Evolutionary conservation across 2,888 invertebrate genomes (phyloP).

Genomic region (Lasioglossum calceatum): DNA sequence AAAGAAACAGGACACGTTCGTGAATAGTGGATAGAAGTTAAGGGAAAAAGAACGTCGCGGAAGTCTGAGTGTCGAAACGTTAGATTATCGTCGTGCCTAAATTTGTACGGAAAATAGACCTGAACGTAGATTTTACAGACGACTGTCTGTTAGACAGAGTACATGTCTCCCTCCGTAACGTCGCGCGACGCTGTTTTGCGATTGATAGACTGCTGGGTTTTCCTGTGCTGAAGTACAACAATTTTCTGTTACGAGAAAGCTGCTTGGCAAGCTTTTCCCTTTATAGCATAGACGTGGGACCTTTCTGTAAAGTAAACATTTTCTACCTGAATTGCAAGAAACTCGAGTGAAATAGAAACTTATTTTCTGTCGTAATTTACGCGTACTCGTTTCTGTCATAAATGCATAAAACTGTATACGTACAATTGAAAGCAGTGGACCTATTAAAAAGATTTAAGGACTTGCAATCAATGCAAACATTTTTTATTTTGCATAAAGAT

Average conservation of each 20-base stretch:
- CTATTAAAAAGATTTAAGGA: no score
- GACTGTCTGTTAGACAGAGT: slow-evolving; percentile 17
- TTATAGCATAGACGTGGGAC: background rate
- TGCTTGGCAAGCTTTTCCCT: background rate
- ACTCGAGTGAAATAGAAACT: no score
- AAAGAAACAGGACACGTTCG: slow-evolving; percentile 15
- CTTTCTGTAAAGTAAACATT: no score
- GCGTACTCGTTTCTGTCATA: no score
- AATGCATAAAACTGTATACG: no score
- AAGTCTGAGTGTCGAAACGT: slow-evolving; percentile 23
- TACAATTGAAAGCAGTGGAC: no score
- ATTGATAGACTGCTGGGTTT: background rate
- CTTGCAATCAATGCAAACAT: no score
- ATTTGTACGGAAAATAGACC: slow-evolving; percentile 39
- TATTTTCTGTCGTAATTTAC: no score
- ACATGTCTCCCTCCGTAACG: background rate
- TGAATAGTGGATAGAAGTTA: slow-evolving; percentile 23
- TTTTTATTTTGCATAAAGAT: no score
- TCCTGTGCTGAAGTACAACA: background rate
- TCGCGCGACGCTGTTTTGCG: background rate
- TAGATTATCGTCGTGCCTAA: slow-evolving; percentile 56
- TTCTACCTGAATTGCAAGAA: no score
- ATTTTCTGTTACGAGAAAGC: background rate
- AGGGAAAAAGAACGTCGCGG: slow-evolving; percentile 9
- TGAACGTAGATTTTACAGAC: slow-evolving; percentile 35